Base-by-base conservation (phyloP, 2,888 invertebrate species). In the Tipula confusa region DNA sequence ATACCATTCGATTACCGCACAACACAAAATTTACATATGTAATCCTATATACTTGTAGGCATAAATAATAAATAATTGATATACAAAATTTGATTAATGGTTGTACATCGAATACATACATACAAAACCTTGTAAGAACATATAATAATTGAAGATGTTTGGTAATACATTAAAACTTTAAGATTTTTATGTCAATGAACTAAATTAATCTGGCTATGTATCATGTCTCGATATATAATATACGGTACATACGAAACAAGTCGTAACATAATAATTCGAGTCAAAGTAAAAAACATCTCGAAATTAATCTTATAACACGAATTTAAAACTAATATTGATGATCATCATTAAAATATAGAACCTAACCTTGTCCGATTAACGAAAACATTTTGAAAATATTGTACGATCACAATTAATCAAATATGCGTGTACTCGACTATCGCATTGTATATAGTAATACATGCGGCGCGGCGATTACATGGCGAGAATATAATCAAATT, bases 241-340 rank as follows among this genome's bases (percentile, higher is more conserved):
- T n/a, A n/a, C n/a, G 2, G 43, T 43, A 36, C n/a, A 43, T 15
- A 43, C n/a, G 15, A 64, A 64, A 64, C 18, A 24, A 24, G 24
- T 64, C 64, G 64, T 24, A 64, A 64, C 11, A 64, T 64, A 43
- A 43, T 43, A n/a, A n/a, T 6, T 43, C 43, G 43, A 43, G 43
- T n/a, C 43, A 43, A 43, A 43, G 13, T n/a, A n/a, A 43, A 9
- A 64, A 64, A 64, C 24, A 64, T 64, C 64, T 43, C 43, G 9
- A 64, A 64, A 64, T 64, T 64, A 64, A 64, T 64, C 64, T 64
- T 64, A n/a, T n/a, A n/a, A 64, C 64, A 64, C 64, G 64, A 64
- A n/a, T 24, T 64, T 18, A 64, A 64, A 64, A 64, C 9, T 64
- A 64, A 64, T 64, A 64, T 64, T 64, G 64, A 64, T 64, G 64